phyloP scores from a whole-genome alignment of 2,113 vertebrate genomes.

The Bungarus multicinctus region DNA sequence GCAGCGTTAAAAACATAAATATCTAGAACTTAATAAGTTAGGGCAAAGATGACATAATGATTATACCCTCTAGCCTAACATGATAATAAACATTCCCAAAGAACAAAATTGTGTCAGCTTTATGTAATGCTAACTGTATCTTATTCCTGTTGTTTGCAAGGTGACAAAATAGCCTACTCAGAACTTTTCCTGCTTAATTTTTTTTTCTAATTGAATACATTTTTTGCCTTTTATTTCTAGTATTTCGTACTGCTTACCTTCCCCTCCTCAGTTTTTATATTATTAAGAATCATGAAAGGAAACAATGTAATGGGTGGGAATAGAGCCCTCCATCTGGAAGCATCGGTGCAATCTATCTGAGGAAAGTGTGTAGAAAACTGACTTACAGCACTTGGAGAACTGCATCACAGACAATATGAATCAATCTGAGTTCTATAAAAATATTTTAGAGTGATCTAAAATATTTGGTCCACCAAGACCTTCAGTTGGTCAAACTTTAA shows the following conservation, averaged over 20 bases:
- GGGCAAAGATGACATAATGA: neutral
- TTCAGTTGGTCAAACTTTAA: neutral
- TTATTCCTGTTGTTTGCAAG: neutral
- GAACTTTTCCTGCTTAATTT: neutral
- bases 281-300: neutral
- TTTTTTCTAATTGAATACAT: neutral
- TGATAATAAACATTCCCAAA: neutral
- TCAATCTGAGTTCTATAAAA: neutral
- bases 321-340: neutral
- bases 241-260: neutral
- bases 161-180: neutral
- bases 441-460: neutral
- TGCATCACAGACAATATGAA: neutral
- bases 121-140: neutral
- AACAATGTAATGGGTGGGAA: too few species aligned
- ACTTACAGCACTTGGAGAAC: neutral
- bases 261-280: neutral
- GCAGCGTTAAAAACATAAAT: neutral
- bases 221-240: neutral
- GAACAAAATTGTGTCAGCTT: neutral
- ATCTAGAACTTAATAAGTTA: neutral
- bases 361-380: neutral
- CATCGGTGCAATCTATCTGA: neutral
- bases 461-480: neutral
- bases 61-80: neutral